Conservation (phyloP, 1,140 invertebrate genomes). For the Agrypnia vestita region DNA sequence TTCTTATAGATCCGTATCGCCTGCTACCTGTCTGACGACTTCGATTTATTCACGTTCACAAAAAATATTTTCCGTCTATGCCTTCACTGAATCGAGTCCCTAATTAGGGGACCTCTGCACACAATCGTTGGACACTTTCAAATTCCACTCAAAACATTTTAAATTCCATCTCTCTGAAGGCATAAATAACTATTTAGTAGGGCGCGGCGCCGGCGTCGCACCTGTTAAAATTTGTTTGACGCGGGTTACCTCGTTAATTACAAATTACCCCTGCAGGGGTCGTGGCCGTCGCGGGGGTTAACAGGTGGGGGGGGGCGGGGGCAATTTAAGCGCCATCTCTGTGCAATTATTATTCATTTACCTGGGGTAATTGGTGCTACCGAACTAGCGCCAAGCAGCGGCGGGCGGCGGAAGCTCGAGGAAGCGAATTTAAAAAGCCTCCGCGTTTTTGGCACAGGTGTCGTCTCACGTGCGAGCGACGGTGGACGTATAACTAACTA, state of each 20-base stretch:
- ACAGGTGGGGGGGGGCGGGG: not conserved
- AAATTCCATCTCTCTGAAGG: too few species aligned
- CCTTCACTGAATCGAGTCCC: too few species aligned
- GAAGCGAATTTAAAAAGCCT: not conserved
- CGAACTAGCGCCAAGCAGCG: conserved; percentile 19
- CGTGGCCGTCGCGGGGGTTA: not conserved
- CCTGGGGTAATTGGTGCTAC: conserved; percentile 47
- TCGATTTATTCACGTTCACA: too few species aligned
- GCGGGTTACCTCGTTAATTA: conserved; percentile 49
- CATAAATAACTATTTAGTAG: too few species aligned
- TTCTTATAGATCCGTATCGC: too few species aligned
- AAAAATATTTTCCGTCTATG: too few species aligned
- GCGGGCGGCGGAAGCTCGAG: conserved; percentile 1
- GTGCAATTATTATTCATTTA: conserved; percentile 58
- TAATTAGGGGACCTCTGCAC: too few species aligned
- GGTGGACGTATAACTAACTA: too few species aligned
- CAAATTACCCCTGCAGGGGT: conserved; percentile 51
- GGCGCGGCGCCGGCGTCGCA: not conserved
- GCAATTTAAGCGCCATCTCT: conserved; percentile 57
- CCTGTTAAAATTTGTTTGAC: conserved; percentile 27
- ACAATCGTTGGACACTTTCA: too few species aligned
- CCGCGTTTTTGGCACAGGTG: not conserved
- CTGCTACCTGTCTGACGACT: too few species aligned
- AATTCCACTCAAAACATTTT: too few species aligned
- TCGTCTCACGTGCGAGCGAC: too few species aligned